Percentiles rank a stretch among this genome's conserved stretches.
These are phyloP conservation scores for Rhabdomys pumilio DNA, from an alignment of 2,797 vertebrate species.

Conservation along the genomic window DNA sequence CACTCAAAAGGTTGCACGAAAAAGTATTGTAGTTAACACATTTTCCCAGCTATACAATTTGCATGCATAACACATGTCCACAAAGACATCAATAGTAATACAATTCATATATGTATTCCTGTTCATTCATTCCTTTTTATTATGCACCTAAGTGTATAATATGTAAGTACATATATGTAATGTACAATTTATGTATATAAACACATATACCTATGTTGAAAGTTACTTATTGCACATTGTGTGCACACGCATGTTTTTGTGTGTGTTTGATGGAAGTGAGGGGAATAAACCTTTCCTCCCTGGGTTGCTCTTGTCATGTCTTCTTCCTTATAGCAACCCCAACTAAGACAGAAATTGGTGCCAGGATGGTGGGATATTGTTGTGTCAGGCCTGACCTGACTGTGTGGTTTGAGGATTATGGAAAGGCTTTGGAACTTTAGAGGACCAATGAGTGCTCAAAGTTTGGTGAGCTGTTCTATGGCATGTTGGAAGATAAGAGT, in stretches of 20 bases:
- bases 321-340: neutral
- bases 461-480: neutral
- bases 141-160: neutral
- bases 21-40: neutral
- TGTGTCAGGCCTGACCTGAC: neutral
- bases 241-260: neutral
- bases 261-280: neutral
- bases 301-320: neutral
- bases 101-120: neutral
- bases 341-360: neutral
- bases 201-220: neutral
- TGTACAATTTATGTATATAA: neutral
- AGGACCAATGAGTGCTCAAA: neutral
- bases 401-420: neutral
- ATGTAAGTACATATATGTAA: too few relatives aligned
- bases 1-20: neutral
- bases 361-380: neutral
- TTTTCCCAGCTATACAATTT: neutral
- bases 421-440: neutral
- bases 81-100: neutral
- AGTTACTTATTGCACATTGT: neutral
- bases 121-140: neutral
- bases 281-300: neutral
- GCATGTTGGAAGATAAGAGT: neutral
- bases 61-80: neutral